Evolutionary conservation across 2,888 invertebrate species (phyloP).

Genomic region (Hypercompe scribonia): DNA sequence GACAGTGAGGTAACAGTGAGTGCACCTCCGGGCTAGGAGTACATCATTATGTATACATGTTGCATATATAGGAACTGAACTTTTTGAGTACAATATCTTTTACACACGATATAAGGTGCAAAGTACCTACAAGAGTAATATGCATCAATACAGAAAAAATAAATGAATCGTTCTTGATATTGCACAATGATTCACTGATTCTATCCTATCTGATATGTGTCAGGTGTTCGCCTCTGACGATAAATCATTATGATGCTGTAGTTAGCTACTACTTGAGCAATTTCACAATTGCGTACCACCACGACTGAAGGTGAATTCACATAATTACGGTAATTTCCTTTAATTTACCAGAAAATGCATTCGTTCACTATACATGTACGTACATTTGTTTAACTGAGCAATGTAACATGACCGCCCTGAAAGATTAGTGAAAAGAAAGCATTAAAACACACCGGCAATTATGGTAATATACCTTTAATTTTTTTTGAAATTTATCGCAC

Average conservation of each 20-base stretch:
- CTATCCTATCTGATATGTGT: background rate
- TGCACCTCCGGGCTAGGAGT: no score
- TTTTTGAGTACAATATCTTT: background rate
- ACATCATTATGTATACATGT: no score
- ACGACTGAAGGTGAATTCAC: conserved; percentile 24
- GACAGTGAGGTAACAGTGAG: no score
- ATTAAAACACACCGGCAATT: background rate
- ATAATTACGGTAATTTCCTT: conserved; percentile 34
- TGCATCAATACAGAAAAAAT: background rate
- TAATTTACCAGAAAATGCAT: conserved; percentile 30
- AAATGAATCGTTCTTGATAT: conserved; percentile 7
- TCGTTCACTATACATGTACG: background rate
- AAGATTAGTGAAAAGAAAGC: background rate
- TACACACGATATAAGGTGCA: background rate
- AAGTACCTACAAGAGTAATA: background rate
- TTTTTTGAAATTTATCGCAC: background rate
- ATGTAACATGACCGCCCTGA: background rate
- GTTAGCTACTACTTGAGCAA: conserved; percentile 44
- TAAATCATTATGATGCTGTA: conserved; percentile 34
- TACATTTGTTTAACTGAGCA: background rate
- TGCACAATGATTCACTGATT: conserved; percentile 23
- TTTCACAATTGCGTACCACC: conserved; percentile 35
- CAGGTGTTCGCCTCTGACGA: conserved; percentile 22
- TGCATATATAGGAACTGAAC: no score
- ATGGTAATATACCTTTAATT: background rate